Evolutionary conservation across 2,888 invertebrate genomes (phyloP).

Genomic region (Margaritifera margaritifera): DNA sequence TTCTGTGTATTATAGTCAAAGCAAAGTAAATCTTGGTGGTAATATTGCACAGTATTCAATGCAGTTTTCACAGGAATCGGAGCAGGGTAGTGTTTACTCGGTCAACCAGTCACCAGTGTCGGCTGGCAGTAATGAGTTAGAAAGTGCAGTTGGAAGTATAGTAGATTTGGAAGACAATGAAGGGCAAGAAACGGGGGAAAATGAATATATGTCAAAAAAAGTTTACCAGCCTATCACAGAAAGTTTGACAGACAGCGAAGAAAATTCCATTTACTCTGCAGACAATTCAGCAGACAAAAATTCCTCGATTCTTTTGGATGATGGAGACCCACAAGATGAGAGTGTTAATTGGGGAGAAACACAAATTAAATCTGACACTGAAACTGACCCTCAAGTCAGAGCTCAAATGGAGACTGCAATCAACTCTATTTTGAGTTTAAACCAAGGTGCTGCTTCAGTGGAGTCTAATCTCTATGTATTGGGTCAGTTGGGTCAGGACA

Average conservation of each 20-base stretch:
- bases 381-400: constrained; percentile 41
- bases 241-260: constrained; percentile 39
- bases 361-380: constrained; percentile 25
- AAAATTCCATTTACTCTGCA: constrained; percentile 37
- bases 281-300: constrained; percentile 26
- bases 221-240: constrained; percentile 45
- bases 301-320: constrained; percentile 19
- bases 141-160: no score
- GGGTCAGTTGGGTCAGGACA: no score
- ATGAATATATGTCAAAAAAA: neutral
- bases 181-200: no score
- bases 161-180: no score
- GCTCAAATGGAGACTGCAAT: constrained; percentile 84
- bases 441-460: constrained; percentile 20
- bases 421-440: constrained; percentile 82
- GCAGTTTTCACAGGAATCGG: no score
- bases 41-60: no score
- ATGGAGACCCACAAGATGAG: constrained; percentile 4
- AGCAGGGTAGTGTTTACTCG: no score
- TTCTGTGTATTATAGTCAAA: constrained; percentile 18
- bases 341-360: constrained; percentile 4
- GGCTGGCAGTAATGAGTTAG: constrained; percentile 11
- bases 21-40: neutral
- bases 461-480: no score
- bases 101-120: constrained; percentile 22